Base-by-base conservation (phyloP, 2,888 invertebrate genomes). In the Drosophila setosimentum region DNA sequence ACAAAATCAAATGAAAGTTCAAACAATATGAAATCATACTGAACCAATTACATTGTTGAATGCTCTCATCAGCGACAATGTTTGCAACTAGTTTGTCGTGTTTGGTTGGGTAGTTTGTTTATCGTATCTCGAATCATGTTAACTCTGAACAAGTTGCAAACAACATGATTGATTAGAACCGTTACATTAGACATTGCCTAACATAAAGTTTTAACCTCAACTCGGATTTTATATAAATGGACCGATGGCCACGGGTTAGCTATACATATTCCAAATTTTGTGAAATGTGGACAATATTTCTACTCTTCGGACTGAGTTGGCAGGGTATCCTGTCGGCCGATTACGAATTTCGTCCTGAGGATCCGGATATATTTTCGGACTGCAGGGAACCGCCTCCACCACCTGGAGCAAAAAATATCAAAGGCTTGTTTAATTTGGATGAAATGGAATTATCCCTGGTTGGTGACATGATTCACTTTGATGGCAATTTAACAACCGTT, bases 291-390 rank as follows among this genome's bases (percentile, higher is more conserved):
- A 49, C 11, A 48, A 40, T 18, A 29, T 49, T 74, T 21, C 24
- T 69, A 32, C 13, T 59, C 29, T 10, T 67, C 2, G n/a, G 50
- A 21, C 13, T 45, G 29, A n/a, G 35, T 30, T 60, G 45, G 35
- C 29, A 35, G 7, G 8, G 42, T 7, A 50, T 62, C 57, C 75
- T 66, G 37, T 64, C 63, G 2, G 51, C 53, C 2, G 62, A 83
- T 35, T 86, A 78, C 50, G 70, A 73, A 48, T 40, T 86, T 40
- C 3, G 76, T 27, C 11, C 84, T 8, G 85, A 78, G 40, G 76
- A 89, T 75, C 73, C 78, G 6, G 69, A 78, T 1, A 24, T 86
- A 21, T 84, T 89, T 16, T 48, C 59, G 29, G 24, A 54, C 3
- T 86, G 86, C 63, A 55, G 18, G 0, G 73, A 89, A 0, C 16